phyloP scores from a whole-genome alignment of 64 coral and sea anemone genomes.

The Porites australiensis region DNA sequence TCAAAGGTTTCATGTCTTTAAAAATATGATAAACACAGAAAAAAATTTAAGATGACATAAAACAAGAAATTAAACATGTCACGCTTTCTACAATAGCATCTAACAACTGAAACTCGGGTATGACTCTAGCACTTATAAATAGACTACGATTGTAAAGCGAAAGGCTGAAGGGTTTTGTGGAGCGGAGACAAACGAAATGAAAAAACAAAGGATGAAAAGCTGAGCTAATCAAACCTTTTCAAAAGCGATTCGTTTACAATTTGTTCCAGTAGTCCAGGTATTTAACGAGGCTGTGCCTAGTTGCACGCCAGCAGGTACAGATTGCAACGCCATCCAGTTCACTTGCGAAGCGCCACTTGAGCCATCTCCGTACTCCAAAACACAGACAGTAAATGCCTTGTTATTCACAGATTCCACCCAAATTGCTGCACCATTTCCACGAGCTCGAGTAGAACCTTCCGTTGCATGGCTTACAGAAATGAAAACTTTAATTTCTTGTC shows the following conservation, averaged over 20 bases:
- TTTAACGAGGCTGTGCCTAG: slow-evolving; percentile 38
- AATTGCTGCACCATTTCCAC: slow-evolving; percentile 43
- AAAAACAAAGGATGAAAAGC: not conserved
- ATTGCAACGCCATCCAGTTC: slow-evolving; percentile 56
- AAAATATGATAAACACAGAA: too few species aligned
- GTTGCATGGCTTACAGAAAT: slow-evolving; percentile 24
- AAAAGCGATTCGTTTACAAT: slow-evolving; percentile 63
- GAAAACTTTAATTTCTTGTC: slow-evolving; percentile 35
- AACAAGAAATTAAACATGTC: too few species aligned
- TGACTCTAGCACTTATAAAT: too few species aligned
- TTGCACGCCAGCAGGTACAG: slow-evolving; percentile 35
- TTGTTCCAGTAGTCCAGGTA: slow-evolving; percentile 60
- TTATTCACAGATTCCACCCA: slow-evolving; percentile 50
- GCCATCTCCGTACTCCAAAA: slow-evolving; percentile 29
- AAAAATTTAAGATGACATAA: too few species aligned
- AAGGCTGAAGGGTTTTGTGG: too few species aligned
- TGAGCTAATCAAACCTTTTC: slow-evolving; percentile 34
- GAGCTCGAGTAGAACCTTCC: not conserved
- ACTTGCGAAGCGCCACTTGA: slow-evolving; percentile 36
- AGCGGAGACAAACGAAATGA: too few species aligned
- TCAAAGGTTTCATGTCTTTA: too few species aligned
- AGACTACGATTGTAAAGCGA: too few species aligned
- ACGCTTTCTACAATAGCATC: too few species aligned
- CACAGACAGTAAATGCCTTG: slow-evolving; percentile 39
- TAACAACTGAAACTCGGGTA: too few species aligned